Evolutionary conservation across 2,797 vertebrate species (phyloP), one percentile per base, ranked within the genome.

Genomic region (Brotogeris chrysoptera): DNA sequence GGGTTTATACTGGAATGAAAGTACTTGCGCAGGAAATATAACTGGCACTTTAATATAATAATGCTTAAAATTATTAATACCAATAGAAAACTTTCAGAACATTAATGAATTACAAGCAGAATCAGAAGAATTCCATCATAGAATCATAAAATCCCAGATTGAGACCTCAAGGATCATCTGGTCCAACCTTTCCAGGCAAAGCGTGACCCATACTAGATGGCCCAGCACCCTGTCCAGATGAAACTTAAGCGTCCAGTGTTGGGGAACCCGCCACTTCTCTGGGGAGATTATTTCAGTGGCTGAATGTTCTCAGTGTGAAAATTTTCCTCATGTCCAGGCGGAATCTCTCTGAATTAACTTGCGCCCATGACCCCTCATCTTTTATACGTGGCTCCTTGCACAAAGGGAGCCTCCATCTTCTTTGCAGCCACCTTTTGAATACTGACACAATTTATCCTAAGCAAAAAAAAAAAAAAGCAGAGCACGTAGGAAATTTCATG

Each of bases 391-490:
- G 21, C n/a, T 59, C 21, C 23, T 8, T 24, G 21, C 16, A 59
- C 21, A 59, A 36, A 36, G 10, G n/a, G 14, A 59, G 21, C 21
- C n/a, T 16, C 14, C 55, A 59, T 10, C 21, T 36, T 59, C n/a
- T 59, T 59, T 36, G 55, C 24, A 59, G 55, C 14, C 21, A 36
- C 10, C 14, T 14, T 59, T 59, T 59, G 15, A 59, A 59, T 8
- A 36, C n/a, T 24, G n/a, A 24, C 23, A 59, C 21, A 16, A 24
- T 59, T 39, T 16, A 46, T 27, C 17, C 27, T 4, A 12, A 57
- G 14, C 0, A 47, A n/a, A 63, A 10, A 8, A 47, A n/a, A 63
- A 10, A 8, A 2, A 43, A 6, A 38, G 27, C 3, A 19, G 13
- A 39, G 30, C 6, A 55, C n/a, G 12, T 3, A 27, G 0, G n/a